phyloP scores from a whole-genome alignment of 2,113 vertebrate genomes.

The Stictonetta naevosa region DNA sequence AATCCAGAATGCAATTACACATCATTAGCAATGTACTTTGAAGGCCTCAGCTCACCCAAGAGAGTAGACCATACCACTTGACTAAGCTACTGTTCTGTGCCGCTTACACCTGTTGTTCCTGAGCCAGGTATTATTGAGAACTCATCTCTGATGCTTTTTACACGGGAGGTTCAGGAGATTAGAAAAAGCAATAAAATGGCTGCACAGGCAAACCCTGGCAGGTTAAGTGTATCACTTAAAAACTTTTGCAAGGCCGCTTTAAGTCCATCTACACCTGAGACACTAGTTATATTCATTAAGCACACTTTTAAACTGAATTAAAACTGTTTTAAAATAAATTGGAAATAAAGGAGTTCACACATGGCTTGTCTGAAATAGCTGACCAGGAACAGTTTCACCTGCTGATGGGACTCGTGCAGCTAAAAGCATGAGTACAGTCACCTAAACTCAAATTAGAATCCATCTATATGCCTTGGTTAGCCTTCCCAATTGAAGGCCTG shows the following conservation, averaged over 20 bases:
- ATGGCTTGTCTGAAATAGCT: background rate
- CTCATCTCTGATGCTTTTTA: background rate
- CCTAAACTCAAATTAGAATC: background rate
- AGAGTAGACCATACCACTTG: background rate
- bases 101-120: background rate
- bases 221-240: background rate
- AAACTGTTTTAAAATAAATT: background rate
- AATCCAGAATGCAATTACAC: background rate
- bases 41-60: background rate
- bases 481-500: rapidly evolving
- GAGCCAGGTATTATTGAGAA: background rate
- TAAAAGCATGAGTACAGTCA: background rate
- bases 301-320: background rate
- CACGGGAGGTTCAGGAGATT: background rate
- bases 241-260: background rate
- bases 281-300: background rate
- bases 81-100: background rate
- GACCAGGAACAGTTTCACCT: background rate
- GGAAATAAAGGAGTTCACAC: background rate
- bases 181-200: background rate
- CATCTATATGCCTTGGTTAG: background rate
- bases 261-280: background rate
- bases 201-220: background rate
- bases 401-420: background rate
- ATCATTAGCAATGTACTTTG: background rate